Evolutionary conservation across 2,888 invertebrate species (phyloP), one percentile per base, ranked within the genome.

Genomic region (Portevinia maculata): DNA sequence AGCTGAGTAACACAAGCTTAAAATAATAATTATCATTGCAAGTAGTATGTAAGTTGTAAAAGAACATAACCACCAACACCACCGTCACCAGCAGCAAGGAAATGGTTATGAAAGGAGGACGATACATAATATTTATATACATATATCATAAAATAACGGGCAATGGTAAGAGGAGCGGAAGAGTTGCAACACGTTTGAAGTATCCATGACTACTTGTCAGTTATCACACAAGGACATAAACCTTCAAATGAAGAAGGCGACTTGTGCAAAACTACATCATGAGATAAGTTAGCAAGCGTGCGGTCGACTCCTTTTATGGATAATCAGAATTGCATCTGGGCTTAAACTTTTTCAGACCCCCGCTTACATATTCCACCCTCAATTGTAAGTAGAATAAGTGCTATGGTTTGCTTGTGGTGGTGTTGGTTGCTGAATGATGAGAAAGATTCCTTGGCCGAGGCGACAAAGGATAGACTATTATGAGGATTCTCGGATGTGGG

Each of bases 321-420:
- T 73, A 62, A 73, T 70, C 50, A 70, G 50, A 70, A 70, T 70
- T 70, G 70, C 70, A 70, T 70, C 59, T 70, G 39, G 50, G 41
- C 70, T 59, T 70, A 60, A 70, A 50, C 59, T 70, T 70, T 59
- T 28, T n/a, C 37, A 46, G 21, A 21, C 46, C 11, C 32, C 21
- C 15, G 5, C 19, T 3, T 48, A 28, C 48, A 48, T 11, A 48
- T 13, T 13, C 17, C 44, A 19, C 9, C 15, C 28, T 46, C 28
- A 7, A 8, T 5, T 9, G 13, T 11, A 24, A 21, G 32, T 17
- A 17, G 50, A 50, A 30, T 30, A 30, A 50, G 15, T 30, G 30
- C 30, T 34, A 6, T 37, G 55, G 39, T 39, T 53, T 53, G 24
- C 24, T 57, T 44, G 30, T 60, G 60, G 39, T 21, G 17, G 15